These are phyloP conservation scores for Gallirallus australis DNA, from an alignment of 2,797 vertebrate genomes.

Conservation along the genomic window DNA sequence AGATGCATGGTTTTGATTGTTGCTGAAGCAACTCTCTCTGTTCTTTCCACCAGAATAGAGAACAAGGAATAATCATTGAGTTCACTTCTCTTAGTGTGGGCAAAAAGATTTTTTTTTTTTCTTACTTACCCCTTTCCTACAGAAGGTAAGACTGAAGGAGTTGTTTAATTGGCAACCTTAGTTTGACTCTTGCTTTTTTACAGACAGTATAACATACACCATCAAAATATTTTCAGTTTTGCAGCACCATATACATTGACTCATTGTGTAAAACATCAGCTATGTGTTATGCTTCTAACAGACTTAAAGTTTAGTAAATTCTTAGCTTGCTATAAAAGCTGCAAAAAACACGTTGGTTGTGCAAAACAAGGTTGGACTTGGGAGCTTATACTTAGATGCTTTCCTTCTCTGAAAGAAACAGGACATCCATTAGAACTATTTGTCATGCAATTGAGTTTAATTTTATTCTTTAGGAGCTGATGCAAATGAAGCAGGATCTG, in stretches of 20 bases:
- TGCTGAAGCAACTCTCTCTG: neutral
- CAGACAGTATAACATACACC: neutral
- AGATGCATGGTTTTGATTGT: neutral
- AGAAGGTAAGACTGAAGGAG: neutral
- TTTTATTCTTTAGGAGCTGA: slow-evolving; percentile 85
- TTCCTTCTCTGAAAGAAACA: neutral
- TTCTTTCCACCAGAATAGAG: neutral
- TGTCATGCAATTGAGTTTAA: neutral
- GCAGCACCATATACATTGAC: neutral
- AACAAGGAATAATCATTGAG: neutral
- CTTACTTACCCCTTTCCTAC: neutral
- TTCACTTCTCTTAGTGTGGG: neutral
- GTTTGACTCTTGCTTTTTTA: neutral
- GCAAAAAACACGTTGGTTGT: neutral
- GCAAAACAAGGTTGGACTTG: neutral
- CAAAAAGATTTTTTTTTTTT: neutral
- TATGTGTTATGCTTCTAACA: neutral
- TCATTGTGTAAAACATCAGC: neutral
- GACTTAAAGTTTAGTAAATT: neutral
- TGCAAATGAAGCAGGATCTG: slow-evolving; percentile 89
- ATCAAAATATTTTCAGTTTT: neutral
- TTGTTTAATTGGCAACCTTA: neutral
- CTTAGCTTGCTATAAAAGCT: neutral
- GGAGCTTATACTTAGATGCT: neutral
- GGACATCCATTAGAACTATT: neutral